Evolutionary conservation across 2,888 invertebrate species (phyloP), one percentile per base, ranked within the genome.

Genomic region (Sarcophaga caerulescens): DNA sequence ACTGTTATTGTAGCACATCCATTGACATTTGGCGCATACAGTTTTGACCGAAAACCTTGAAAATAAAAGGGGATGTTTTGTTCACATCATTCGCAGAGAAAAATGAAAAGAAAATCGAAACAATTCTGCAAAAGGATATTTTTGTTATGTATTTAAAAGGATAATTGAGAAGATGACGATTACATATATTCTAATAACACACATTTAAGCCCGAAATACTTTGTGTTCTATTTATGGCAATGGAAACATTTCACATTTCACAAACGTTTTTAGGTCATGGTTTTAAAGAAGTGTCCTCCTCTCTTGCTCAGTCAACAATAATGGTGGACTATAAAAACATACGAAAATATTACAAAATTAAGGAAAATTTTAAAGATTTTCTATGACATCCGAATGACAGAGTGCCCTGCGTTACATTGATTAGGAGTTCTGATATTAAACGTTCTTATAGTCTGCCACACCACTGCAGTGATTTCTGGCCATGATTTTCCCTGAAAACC

Each of bases 171-270:
- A 71, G 77, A 71, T 76, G 68, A 83, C 57, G 44, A 62, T 80
- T 71, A 62, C 71, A 75, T 79, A 62, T 75, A 75, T 79, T 70
- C 77, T 81, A 78, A 85, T 83, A 80, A 83, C 85, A 82, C 71
- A 85, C 66, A 85, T 85, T 73, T 76, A 59, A 75, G 23, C 74
- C 52, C 1, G 2, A 35, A 35, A 35, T 35, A 35, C 35, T 35
- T 63, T 10, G 35, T 35, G 35, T 35, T 35, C 35, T 35, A 35
- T 35, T 23, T 70, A 23, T 17, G 21, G n/a, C 5, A n/a, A n/a
- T 69, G 35, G 10, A 35, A 10, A 52, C 17, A 52, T 52, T 47
- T 47, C 47, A 14, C 14, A 14, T 47, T 10, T 4, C 47, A 14
- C 14, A 47, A 14, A 12, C 47, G 47, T 47, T 52, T 52, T 52